Evolutionary conservation across 2,113 vertebrate species (phyloP).

Genomic region (Pao palembangensis): DNA sequence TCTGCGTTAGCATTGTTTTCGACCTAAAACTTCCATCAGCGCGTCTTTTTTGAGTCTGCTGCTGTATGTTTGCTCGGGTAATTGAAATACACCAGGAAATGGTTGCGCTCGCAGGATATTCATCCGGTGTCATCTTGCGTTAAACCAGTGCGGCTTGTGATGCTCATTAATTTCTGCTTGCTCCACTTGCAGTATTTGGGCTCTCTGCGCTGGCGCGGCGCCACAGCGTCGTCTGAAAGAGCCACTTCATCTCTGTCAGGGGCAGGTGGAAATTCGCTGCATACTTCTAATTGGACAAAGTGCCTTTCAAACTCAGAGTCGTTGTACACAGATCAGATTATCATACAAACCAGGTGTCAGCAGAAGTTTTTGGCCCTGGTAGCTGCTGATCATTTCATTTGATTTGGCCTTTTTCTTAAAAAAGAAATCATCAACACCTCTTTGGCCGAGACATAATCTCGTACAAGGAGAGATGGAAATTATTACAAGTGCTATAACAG

Average conservation of each 20-base stretch:
- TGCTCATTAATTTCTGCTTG: slow-evolving; percentile 92
- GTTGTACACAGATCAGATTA: slow-evolving; percentile 78
- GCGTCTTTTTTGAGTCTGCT: neutral
- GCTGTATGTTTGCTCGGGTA: slow-evolving; percentile 28
- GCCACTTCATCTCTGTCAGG: slow-evolving; percentile 91
- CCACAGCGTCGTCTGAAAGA: slow-evolving; percentile 84
- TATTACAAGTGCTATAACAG: no score
- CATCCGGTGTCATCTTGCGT: slow-evolving; percentile 81
- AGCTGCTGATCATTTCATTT: neutral
- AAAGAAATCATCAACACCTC: slow-evolving; percentile 4
- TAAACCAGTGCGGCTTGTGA: slow-evolving; percentile 83
- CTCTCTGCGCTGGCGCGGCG: slow-evolving; percentile 78
- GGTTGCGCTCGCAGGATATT: slow-evolving; percentile 77
- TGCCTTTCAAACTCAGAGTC: slow-evolving; percentile 83
- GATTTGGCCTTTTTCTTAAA: no score
- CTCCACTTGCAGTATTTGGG: slow-evolving; percentile 78
- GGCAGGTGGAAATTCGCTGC: slow-evolving; percentile 86
- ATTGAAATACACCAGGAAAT: slow-evolving; percentile 59
- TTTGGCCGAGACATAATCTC: slow-evolving; percentile 24
- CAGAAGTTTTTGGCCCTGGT: slow-evolving; percentile 37
- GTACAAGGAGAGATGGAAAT: no score
- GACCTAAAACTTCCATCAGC: neutral
- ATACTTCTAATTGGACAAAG: slow-evolving; percentile 93
- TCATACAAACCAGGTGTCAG: slow-evolving; percentile 67
- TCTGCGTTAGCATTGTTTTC: no score